Conservation (phyloP, 2,113 vertebrate species). For the Thunnus thynnus region DNA sequence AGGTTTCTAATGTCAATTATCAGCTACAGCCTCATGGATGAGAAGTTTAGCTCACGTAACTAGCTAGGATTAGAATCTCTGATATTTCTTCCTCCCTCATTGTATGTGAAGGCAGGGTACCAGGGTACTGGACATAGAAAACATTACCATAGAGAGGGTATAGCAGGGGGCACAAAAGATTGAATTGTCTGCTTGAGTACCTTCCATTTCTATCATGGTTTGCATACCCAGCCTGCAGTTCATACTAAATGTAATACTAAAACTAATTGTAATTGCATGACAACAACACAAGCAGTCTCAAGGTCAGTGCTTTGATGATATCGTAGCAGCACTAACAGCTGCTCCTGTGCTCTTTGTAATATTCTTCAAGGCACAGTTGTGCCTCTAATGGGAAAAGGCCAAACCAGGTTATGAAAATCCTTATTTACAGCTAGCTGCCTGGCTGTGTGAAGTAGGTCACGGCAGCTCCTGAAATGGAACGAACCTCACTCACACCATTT, state of each 20-base stretch:
- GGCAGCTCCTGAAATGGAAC: constrained; percentile 76
- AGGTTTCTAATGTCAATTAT: not conserved
- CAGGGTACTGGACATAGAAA: constrained; percentile 3
- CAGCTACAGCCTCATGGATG: constrained; percentile 19
- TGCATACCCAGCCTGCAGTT: constrained; percentile 32
- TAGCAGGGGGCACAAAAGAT: constrained; percentile 18
- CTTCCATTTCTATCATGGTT: constrained; percentile 2
- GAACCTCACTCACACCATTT: constrained; percentile 68
- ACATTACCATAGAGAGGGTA: constrained; percentile 22
- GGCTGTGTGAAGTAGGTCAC: constrained; percentile 83
- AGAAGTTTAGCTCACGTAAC: constrained; percentile 3
- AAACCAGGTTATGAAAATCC: constrained; percentile 81
- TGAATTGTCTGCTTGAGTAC: not conserved
- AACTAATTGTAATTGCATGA: constrained; percentile 61
- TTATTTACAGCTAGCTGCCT: constrained; percentile 81
- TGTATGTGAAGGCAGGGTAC: constrained; percentile 22
- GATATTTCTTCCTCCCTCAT: constrained; percentile 14
- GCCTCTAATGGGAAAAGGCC: constrained; percentile 81
- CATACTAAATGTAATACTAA: constrained; percentile 37
- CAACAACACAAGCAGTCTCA: constrained; percentile 56
- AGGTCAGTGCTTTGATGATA: constrained; percentile 72
- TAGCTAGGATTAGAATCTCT: constrained; percentile 31
- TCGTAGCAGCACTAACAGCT: constrained; percentile 57
- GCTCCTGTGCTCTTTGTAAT: constrained; percentile 71
- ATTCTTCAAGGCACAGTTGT: constrained; percentile 76